phyloP scores from a whole-genome alignment of 2,888 invertebrate species.

The Netelia virgata region DNA sequence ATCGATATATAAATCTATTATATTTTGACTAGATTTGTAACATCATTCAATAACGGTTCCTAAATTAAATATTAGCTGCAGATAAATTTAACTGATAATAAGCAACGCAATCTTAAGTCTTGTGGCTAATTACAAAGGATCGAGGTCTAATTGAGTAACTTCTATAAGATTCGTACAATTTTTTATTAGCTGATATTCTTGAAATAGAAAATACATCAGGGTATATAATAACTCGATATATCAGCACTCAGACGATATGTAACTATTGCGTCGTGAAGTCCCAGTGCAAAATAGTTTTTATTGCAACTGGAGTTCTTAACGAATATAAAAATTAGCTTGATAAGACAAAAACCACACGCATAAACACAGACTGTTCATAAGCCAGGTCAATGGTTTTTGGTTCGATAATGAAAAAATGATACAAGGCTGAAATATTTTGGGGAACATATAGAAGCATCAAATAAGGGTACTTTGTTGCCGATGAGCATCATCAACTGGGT shows the following conservation, averaged over 20 bases:
- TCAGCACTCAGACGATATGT: background rate
- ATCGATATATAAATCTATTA: background rate
- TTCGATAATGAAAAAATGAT: background rate
- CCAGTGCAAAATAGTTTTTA: slow-evolving; percentile 2
- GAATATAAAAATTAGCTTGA: background rate
- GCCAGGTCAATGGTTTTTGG: slow-evolving; percentile 7
- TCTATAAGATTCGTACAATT: background rate
- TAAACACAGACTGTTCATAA: background rate
- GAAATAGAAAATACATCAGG: background rate
- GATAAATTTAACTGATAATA: background rate
- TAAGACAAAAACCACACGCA: slow-evolving; percentile 31
- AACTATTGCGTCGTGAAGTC: background rate
- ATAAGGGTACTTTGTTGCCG: background rate
- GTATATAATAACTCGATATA: background rate
- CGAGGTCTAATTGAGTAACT: background rate
- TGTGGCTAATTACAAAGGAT: background rate
- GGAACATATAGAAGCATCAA: background rate
- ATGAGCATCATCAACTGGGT: background rate
- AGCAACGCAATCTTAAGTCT: background rate
- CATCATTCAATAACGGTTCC: background rate
- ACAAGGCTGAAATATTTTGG: background rate
- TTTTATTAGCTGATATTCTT: background rate
- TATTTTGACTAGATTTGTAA: background rate
- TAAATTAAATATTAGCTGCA: background rate
- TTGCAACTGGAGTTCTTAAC: background rate